Evolutionary conservation across 2,797 vertebrate genomes (phyloP).

Genomic region (Sparidentex hasta): DNA sequence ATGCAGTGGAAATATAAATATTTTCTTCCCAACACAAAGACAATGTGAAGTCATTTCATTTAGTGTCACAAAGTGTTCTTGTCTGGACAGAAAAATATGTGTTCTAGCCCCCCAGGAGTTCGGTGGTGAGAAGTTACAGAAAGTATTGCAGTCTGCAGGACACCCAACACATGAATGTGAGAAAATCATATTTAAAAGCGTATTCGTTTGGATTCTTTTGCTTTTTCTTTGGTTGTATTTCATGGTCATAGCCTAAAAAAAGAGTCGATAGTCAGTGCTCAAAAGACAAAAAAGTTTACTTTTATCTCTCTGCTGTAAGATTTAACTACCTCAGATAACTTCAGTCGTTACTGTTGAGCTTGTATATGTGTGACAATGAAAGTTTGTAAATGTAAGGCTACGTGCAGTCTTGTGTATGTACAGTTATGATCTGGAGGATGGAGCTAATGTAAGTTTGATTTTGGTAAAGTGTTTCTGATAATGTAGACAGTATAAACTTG

Average conservation of each 20-base stretch:
- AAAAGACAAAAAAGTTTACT: not conserved
- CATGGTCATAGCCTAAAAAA: not conserved
- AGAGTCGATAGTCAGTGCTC: not conserved
- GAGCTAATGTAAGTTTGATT: too few species aligned
- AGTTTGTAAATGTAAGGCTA: too few species aligned
- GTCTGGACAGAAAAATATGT: slow-evolving; percentile 45
- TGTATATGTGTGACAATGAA: too few species aligned
- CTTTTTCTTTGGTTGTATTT: not conserved
- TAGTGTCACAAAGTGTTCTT: slow-evolving; percentile 54
- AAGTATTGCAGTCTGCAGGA: slow-evolving; percentile 4
- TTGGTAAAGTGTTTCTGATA: too few species aligned
- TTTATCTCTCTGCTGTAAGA: not conserved
- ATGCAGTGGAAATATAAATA: slow-evolving; percentile 68
- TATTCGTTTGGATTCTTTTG: not conserved
- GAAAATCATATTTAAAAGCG: not conserved
- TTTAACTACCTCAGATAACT: not conserved
- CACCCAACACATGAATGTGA: not conserved
- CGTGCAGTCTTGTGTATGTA: too few species aligned
- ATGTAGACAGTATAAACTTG: too few species aligned
- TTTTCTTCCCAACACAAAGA: slow-evolving; percentile 58
- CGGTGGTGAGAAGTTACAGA: slow-evolving; percentile 21
- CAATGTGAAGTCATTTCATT: slow-evolving; percentile 37
- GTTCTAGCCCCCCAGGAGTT: not conserved
- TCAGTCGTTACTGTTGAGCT: too few species aligned
- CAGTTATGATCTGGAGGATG: too few species aligned